These are phyloP conservation scores for Hippolais icterina DNA, from an alignment of 2,113 vertebrate species.

Conservation along the genomic window DNA sequence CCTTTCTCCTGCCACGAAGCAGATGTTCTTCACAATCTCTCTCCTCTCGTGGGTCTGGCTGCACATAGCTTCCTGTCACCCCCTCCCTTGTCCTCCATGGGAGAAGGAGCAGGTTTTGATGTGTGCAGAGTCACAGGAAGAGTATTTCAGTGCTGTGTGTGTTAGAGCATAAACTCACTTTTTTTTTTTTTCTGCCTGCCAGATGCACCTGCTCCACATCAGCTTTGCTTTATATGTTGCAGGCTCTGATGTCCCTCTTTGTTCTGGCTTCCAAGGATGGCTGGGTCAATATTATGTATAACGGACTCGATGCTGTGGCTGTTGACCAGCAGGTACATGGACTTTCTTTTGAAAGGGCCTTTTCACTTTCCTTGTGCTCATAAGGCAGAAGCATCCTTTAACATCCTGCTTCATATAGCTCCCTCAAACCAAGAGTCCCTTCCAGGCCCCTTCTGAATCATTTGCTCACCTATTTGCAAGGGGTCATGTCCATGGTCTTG, in stretches of 20 bases:
- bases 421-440: background rate
- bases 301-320: constrained; percentile 92
- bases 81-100: fast-evolving
- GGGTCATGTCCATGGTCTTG: background rate
- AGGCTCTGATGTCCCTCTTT: constrained; percentile 99
- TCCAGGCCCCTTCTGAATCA: background rate
- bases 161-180: background rate
- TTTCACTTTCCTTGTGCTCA: background rate
- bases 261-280: constrained; percentile 97
- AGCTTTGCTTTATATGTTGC: constrained; percentile 29
- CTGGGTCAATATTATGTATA: constrained; percentile 99
- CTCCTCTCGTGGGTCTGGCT: background rate
- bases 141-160: background rate
- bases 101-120: background rate
- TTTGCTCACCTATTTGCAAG: background rate
- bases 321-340: constrained; percentile 91
- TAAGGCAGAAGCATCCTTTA: background rate
- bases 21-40: background rate
- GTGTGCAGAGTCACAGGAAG: background rate
- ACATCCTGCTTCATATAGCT: background rate
- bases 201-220: background rate
- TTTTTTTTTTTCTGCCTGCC: background rate
- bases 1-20: background rate
- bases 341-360: background rate
- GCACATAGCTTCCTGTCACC: background rate